Evolutionary conservation across 2,113 vertebrate genomes (phyloP).

Genomic region (Ia io): DNA sequence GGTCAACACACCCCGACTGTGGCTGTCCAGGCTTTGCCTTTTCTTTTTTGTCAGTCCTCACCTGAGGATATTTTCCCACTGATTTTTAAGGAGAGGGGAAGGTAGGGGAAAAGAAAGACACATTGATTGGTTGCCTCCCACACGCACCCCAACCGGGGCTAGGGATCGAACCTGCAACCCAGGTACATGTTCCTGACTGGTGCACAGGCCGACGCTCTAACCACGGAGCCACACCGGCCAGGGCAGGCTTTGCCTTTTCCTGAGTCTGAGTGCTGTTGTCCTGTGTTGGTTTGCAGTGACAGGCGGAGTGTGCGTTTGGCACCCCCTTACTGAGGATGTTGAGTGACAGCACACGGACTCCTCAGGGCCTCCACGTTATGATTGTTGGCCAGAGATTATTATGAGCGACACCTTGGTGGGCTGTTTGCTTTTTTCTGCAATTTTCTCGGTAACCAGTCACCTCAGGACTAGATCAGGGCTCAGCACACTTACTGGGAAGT

Average conservation of each 20-base stretch:
- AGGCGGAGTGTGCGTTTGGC: not conserved
- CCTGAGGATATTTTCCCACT: too few species aligned
- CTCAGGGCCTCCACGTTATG: not conserved
- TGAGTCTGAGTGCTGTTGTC: not conserved
- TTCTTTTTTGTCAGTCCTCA: too few species aligned
- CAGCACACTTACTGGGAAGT: not conserved
- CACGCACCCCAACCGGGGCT: not conserved
- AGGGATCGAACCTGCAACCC: too few species aligned
- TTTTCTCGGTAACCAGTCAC: not conserved
- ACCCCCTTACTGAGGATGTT: not conserved
- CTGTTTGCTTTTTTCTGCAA: not conserved
- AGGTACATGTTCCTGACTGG: too few species aligned
- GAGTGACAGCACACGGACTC: not conserved
- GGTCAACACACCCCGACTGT: fast-evolving
- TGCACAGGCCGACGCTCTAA: too few species aligned
- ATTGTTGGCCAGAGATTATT: not conserved
- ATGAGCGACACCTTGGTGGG: not conserved
- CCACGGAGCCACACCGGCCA: too few species aligned
- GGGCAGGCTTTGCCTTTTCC: not conserved
- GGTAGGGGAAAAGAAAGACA: too few species aligned
- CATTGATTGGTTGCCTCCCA: too few species aligned
- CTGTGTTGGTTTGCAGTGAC: not conserved
- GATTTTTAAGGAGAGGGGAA: too few species aligned
- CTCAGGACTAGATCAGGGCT: not conserved
- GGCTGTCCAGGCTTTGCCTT: not conserved